These are phyloP conservation scores for Drosophila tripunctata DNA, from an alignment of 2,888 invertebrate genomes.

Conservation along the genomic window DNA sequence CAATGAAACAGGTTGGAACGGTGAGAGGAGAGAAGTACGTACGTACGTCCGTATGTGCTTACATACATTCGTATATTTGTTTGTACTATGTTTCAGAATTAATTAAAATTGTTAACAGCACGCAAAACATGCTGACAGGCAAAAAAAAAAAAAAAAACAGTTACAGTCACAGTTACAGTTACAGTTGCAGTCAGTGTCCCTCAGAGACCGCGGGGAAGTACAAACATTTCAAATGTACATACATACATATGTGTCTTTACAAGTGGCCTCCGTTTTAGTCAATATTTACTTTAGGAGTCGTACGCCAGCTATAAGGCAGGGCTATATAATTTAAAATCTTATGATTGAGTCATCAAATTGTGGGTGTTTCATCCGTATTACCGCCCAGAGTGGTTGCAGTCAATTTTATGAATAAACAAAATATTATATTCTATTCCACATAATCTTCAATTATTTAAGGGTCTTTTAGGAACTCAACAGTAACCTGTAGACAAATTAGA, in stretches of 20 bases:
- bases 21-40: background rate
- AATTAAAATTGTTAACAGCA: conserved; percentile 44
- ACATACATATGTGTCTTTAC: conserved; percentile 4
- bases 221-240: conserved; percentile 13
- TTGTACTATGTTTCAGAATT: conserved; percentile 19
- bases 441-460: too few relatives aligned
- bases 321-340: too few relatives aligned
- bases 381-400: too few relatives aligned
- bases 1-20: background rate
- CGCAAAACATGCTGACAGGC: conserved; percentile 28
- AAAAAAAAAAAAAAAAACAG: background rate
- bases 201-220: background rate
- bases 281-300: conserved; percentile 10
- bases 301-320: background rate
- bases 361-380: too few relatives aligned
- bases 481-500: too few relatives aligned
- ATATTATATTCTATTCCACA: too few relatives aligned
- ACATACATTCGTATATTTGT: conserved; percentile 8
- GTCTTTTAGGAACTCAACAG: too few relatives aligned
- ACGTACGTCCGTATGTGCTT: conserved; percentile 1
- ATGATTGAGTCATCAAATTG: background rate
- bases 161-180: conserved; percentile 1
- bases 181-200: background rate
- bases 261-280: conserved; percentile 12
- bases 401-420: too few relatives aligned